These are phyloP conservation scores for Oedothorax gibbosus DNA, from an alignment of 1,140 invertebrate species.

Conservation along the genomic window DNA sequence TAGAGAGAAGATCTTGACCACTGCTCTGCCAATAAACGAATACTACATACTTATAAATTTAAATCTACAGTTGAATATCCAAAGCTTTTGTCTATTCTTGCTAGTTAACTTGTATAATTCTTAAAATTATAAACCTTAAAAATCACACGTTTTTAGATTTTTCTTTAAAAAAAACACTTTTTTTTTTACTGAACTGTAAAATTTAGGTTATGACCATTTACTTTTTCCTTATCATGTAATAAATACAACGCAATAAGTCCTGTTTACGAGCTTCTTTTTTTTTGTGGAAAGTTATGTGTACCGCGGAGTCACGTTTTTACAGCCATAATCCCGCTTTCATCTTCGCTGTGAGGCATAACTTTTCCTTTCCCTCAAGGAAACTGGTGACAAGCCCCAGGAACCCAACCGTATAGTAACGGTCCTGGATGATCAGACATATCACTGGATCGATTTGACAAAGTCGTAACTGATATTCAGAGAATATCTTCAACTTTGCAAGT, in stretches of 20 bases:
- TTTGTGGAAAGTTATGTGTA: background rate
- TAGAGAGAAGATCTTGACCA: too few relatives aligned
- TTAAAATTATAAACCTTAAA: too few relatives aligned
- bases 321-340: too few relatives aligned
- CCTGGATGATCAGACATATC: slow-evolving; percentile 22
- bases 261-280: background rate
- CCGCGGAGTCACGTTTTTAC: background rate
- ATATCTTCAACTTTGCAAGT: background rate
- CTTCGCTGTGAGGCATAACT: slow-evolving; percentile 2
- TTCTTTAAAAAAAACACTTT: background rate
- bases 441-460: background rate
- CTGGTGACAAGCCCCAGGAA: slow-evolving; percentile 25
- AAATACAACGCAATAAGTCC: background rate
- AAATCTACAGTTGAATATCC: too few relatives aligned
- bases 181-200: background rate
- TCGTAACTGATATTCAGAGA: background rate
- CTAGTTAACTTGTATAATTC: too few relatives aligned
- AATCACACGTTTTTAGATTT: too few relatives aligned
- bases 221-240: background rate
- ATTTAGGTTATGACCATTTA: background rate
- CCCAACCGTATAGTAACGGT: slow-evolving; percentile 14
- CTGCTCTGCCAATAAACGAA: too few relatives aligned
- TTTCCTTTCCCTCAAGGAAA: slow-evolving; percentile 27
- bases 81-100: too few relatives aligned
- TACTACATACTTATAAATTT: too few relatives aligned